Evolutionary conservation across 2,113 vertebrate species (phyloP).

Genomic region (human (Homo sapiens)): DNA sequence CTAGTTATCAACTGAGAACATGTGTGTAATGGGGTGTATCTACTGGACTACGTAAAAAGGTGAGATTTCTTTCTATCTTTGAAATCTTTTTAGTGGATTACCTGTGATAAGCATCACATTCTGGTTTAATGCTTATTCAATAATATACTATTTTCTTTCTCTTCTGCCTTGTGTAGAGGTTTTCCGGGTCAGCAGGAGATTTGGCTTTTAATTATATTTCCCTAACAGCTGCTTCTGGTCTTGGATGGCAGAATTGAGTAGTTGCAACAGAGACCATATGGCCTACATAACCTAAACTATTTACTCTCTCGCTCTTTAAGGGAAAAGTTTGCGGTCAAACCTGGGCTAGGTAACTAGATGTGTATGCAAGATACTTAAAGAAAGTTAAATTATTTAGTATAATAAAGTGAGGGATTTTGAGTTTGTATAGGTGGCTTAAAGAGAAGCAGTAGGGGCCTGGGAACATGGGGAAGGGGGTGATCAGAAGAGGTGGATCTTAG

Average conservation of each 20-base stretch:
- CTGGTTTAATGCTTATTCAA: background rate
- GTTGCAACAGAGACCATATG: background rate
- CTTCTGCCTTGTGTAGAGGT: background rate
- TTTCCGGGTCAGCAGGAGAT: background rate
- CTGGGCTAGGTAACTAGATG: background rate
- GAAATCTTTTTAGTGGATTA: background rate
- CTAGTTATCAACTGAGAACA: background rate
- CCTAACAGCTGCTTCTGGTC: background rate
- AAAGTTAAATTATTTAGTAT: background rate
- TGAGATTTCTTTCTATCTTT: background rate
- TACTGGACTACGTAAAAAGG: background rate
- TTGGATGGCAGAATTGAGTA: background rate
- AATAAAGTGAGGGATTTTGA: background rate
- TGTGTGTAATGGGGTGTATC: background rate
- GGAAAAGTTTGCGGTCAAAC: background rate
- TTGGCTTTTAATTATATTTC: background rate
- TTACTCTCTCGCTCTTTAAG: background rate
- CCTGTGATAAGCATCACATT: background rate
- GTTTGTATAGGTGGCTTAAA: background rate
- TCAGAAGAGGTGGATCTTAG: background rate
- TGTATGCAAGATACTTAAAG: background rate
- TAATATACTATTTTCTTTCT: background rate
- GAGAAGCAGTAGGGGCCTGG: background rate
- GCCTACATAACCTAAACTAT: background rate
- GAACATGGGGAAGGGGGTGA: background rate